Evolutionary conservation across 2,888 invertebrate species (phyloP), one percentile per base, ranked within the genome.

Genomic region (Lasioglossum calceatum): DNA sequence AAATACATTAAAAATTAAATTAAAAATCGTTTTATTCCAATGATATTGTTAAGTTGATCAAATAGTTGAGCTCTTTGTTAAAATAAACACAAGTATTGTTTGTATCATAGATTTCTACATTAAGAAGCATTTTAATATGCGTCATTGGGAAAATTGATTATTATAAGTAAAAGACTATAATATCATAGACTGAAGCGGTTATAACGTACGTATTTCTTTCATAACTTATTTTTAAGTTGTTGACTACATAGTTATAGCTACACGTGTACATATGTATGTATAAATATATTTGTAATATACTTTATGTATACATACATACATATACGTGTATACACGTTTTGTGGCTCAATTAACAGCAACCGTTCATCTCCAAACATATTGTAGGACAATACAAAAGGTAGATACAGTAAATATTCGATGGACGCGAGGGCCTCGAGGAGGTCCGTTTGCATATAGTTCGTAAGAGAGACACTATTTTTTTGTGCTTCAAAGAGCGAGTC

Each of bases 151-250:
- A 83, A 83, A 81, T 77, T 12, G 75, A 79, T 79, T 67, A 78
- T 64, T 74, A 79, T 50, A 80, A 82, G 67, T 64, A 39, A 64
- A 42, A 82, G 76, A 80, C 64, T 64, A 79, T 67, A 32, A 61
- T 77, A 61, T 47, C 32, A 44, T 75, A 70, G 54, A 80, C 32
- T 77, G 76, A n/a, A 77, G 54, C 80, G 76, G 14, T 67, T 64
- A 54, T 72, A 77, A 79, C 32, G 61, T 74, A 72, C 58, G 80
- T 73, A 85, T 82, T 74, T 71, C 42, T 80, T 82, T 81, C 7
- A 58, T 78, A 84, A 83, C 74, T 80, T 82, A 84, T 44, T 64
- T 58, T 61, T 77, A 75, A 76, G 36, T 82, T 85, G 71, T 82
- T 85, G 58, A 84, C 73, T 81, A 78, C 39, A 81, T 78, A n/a